A percentile compares a stretch with the other conserved stretches of the same genome.
These are phyloP conservation scores for Melanerpes aurifrons DNA, from an alignment of 2,113 vertebrate species.

Conservation along the genomic window DNA sequence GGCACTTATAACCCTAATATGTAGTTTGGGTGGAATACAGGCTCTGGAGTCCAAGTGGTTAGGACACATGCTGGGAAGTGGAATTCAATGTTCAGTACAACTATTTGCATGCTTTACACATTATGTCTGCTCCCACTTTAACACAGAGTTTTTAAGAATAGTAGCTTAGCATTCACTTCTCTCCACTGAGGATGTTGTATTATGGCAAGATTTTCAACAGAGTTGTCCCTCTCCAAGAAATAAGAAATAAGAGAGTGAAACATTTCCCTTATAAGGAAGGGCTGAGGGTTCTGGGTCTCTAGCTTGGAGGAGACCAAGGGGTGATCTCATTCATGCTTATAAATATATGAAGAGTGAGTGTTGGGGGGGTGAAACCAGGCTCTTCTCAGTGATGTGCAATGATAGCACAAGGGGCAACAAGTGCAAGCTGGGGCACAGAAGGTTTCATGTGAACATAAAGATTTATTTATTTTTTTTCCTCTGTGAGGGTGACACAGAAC, in stretches of 20 bases:
- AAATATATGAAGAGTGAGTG: no score
- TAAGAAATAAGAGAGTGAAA: background rate
- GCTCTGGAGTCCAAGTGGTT: background rate
- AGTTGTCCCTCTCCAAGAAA: background rate
- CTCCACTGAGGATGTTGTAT: background rate
- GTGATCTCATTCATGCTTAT: no score
- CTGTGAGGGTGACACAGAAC: no score
- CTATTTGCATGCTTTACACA: background rate
- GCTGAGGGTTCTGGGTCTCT: no score
- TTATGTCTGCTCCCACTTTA: background rate
- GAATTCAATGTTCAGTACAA: background rate
- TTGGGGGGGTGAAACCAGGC: no score
- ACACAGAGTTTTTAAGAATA: background rate
- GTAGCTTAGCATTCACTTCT: background rate
- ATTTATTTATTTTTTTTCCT: no score
- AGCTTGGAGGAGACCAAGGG: no score
- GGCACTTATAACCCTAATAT: background rate
- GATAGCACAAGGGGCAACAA: no score
- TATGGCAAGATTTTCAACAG: background rate
- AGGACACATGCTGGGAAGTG: background rate
- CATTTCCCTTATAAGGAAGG: no score
- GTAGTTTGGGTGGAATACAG: background rate
- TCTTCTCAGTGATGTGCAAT: no score
- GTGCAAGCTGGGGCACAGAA: no score
- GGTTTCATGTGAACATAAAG: no score